phyloP scores from a whole-genome alignment of 2,113 vertebrate species.

The Solea solea region DNA sequence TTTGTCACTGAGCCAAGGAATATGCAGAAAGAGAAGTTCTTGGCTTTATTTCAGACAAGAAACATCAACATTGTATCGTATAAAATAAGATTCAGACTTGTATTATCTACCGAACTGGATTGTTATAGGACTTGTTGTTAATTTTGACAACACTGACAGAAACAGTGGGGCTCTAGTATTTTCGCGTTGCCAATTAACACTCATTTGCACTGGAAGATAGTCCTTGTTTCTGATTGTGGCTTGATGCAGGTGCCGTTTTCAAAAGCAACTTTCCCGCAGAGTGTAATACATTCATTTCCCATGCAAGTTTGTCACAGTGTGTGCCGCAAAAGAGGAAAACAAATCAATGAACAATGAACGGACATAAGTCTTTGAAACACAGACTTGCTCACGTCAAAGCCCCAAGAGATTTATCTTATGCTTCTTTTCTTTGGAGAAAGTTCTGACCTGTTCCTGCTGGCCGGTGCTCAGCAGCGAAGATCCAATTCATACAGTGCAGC shows the following conservation, averaged over 20 bases:
- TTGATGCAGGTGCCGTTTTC: constrained; percentile 34
- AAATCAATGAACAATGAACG: constrained; percentile 38
- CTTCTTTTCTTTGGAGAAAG: neutral
- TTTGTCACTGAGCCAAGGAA: neutral
- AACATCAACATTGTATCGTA: too few species aligned
- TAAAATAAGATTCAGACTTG: neutral
- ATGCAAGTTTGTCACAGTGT: constrained; percentile 39
- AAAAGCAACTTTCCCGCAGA: constrained; percentile 48
- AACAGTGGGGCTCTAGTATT: constrained; percentile 29
- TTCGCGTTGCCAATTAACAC: constrained; percentile 16
- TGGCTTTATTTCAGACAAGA: neutral
- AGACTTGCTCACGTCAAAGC: neutral
- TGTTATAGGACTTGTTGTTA: constrained; percentile 8
- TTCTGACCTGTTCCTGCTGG: constrained; percentile 33
- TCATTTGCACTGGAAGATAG: too few species aligned
- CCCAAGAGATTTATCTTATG: neutral
- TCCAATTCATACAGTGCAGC: constrained; percentile 42
- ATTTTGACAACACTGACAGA: constrained; percentile 14
- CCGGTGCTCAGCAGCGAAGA: constrained; percentile 31
- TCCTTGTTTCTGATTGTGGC: neutral
- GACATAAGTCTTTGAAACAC: constrained; percentile 13
- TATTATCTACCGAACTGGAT: constrained; percentile 1
- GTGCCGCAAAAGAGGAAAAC: constrained; percentile 29
- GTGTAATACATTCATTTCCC: constrained; percentile 47
- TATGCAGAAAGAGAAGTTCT: neutral